Conservation (phyloP, 1,140 invertebrate species). For the Protaetia brevitarsis region DNA sequence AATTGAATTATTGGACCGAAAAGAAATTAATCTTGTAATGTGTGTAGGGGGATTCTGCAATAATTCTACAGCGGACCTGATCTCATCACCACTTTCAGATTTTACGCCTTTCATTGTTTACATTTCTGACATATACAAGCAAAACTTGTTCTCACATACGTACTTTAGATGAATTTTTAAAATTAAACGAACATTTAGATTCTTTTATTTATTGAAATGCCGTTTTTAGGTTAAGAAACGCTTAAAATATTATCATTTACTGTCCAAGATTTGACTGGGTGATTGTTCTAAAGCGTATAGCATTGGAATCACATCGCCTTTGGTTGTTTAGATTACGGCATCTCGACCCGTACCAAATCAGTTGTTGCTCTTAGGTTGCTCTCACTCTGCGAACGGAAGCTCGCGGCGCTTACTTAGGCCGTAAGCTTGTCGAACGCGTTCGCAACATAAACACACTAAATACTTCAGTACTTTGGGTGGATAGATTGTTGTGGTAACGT, state of each 20-base stretch:
- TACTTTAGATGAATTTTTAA: no score
- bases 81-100: not conserved
- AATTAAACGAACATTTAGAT: no score
- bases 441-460: constrained; percentile 36
- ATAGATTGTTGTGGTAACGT: not conserved
- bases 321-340: constrained; percentile 39
- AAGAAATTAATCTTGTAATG: constrained; percentile 48
- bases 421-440: constrained; percentile 30
- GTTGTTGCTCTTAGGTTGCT: constrained; percentile 37
- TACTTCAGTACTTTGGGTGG: constrained; percentile 25
- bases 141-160: no score
- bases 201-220: no score
- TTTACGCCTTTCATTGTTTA: not conserved
- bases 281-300: constrained; percentile 32
- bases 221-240: no score
- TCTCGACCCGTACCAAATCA: constrained; percentile 36
- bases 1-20: constrained; percentile 48
- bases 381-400: constrained; percentile 14
- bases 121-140: no score
- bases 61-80: constrained; percentile 35
- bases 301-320: constrained; percentile 38
- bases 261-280: constrained; percentile 26
- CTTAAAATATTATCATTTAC: no score
- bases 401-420: constrained; percentile 40
- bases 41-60: constrained; percentile 39